Conservation (phyloP, 2,888 invertebrate genomes). For the Prosopocoilus inquinatus region DNA sequence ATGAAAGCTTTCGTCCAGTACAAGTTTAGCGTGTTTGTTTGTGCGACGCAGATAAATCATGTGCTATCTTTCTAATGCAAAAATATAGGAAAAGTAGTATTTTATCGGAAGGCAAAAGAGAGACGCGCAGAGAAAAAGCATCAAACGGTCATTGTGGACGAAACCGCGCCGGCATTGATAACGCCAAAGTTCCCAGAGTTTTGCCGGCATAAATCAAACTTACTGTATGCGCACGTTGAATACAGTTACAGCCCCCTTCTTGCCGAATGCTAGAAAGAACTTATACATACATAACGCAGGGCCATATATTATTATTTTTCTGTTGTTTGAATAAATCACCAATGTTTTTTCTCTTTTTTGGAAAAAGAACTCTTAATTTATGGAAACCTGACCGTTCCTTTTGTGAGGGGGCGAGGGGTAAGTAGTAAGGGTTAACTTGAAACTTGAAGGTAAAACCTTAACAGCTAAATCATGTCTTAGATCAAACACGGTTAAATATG, state of each 20-base stretch:
- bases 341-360: too few relatives aligned
- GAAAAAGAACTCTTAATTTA: too few relatives aligned
- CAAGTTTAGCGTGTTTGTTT: too few relatives aligned
- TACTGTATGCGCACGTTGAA: slow-evolving; percentile 31
- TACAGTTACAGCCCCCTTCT: slow-evolving; percentile 25
- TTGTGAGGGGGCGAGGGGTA: too few relatives aligned
- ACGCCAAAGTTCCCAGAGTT: slow-evolving; percentile 45
- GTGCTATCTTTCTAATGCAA: slow-evolving; percentile 40
- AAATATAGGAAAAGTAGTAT: slow-evolving; percentile 38
- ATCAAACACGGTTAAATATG: background rate
- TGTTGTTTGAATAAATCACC: too few relatives aligned
- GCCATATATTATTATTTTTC: too few relatives aligned
- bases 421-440: too few relatives aligned
- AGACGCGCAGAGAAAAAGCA: slow-evolving; percentile 41
- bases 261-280: slow-evolving; percentile 13
- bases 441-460: too few relatives aligned
- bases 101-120: slow-evolving; percentile 38
- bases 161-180: slow-evolving; percentile 39
- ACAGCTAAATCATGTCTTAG: background rate
- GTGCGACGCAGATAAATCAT: slow-evolving; percentile 35
- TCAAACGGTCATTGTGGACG: slow-evolving; percentile 46
- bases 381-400: too few relatives aligned
- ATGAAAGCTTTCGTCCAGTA: too few relatives aligned
- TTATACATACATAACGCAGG: background rate
- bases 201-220: slow-evolving; percentile 46